A percentile compares a stretch with the other conserved stretches of the same genome.
phyloP scores from a whole-genome alignment of 2,113 vertebrate genomes.

The Porphyrio hochstetteri region DNA sequence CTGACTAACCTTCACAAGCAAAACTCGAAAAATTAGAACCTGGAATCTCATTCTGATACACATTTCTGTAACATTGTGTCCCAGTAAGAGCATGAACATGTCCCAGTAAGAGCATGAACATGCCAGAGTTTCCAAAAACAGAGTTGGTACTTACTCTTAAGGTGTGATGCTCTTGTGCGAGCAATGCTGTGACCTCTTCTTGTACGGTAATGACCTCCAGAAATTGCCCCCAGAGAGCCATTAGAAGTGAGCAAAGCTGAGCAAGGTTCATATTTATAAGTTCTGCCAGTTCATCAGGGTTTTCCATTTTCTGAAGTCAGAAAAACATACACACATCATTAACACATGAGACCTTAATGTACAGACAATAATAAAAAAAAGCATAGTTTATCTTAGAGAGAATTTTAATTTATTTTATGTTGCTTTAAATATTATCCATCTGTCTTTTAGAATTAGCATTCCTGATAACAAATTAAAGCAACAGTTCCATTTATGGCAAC shows the following conservation, averaged over 20 bases:
- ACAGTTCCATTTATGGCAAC: neutral
- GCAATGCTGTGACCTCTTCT: constrained; percentile 85
- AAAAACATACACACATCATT: neutral
- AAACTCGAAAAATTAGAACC: neutral
- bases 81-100: neutral
- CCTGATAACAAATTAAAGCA: neutral
- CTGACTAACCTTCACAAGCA: neutral
- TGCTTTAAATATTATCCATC: neutral
- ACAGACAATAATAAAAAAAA: neutral
- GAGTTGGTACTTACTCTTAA: constrained; percentile 84
- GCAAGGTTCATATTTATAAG: constrained; percentile 99
- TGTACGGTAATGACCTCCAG: constrained; percentile 92
- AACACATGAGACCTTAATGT: neutral
- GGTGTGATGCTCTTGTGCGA: constrained; percentile 91
- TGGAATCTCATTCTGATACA: neutral
- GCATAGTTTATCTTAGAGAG: neutral
- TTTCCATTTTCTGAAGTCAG: constrained; percentile 86
- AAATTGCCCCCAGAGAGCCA: constrained; percentile 98
- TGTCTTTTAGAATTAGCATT: neutral
- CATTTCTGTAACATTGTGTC: neutral
- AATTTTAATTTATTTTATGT: neutral
- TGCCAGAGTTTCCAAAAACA: neutral
- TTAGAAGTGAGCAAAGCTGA: constrained; percentile 96
- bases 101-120: neutral
- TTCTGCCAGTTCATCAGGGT: constrained; percentile 96